Evolutionary conservation across 2,113 vertebrate species (phyloP).

Genomic region (Cichladusa arquata): DNA sequence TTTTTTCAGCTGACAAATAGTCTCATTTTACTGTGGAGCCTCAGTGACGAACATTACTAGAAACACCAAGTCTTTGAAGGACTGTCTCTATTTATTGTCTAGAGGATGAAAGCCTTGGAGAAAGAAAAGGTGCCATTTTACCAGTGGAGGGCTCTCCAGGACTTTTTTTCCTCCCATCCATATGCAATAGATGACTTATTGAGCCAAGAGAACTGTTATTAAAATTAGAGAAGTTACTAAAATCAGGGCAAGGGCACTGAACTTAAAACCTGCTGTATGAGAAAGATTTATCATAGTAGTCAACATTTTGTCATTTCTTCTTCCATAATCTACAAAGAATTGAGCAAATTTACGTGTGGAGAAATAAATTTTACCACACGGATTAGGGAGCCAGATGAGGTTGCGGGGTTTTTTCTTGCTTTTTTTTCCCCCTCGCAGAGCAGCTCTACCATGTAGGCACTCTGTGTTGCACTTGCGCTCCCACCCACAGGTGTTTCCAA

Average conservation of each 20-base stretch:
- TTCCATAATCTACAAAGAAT: neutral
- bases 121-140: neutral
- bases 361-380: rapidly evolving
- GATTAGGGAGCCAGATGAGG: neutral
- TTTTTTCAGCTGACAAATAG: neutral
- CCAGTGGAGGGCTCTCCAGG: neutral
- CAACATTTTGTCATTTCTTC: neutral
- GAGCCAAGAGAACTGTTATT: neutral
- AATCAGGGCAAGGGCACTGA: neutral
- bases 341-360: rapidly evolving
- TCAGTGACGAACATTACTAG: neutral
- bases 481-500: neutral
- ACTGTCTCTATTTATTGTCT: rapidly evolving
- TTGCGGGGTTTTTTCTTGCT: rapidly evolving
- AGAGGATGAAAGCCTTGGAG: neutral
- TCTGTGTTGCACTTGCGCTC: rapidly evolving
- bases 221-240: neutral
- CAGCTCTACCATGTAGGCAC: neutral
- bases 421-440: rapidly evolving
- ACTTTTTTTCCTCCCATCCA: neutral
- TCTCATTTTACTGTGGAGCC: neutral
- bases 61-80: neutral
- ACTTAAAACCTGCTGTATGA: neutral
- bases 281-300: neutral
- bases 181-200: neutral